These are phyloP conservation scores for Oscheius onirici DNA, from an alignment of 2,888 invertebrate species.

Conservation along the genomic window DNA sequence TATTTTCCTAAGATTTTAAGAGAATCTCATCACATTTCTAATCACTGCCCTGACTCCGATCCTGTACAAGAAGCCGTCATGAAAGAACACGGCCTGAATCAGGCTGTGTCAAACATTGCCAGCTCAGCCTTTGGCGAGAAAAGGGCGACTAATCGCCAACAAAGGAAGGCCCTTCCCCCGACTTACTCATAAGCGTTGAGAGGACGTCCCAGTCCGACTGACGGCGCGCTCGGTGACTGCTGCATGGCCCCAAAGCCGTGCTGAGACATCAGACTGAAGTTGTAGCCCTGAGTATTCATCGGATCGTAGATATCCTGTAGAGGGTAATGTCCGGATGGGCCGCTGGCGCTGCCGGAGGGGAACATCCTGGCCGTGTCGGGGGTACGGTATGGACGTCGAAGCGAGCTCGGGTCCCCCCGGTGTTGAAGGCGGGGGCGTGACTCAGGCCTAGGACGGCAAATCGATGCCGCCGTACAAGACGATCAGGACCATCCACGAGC, in stretches of 20 bases:
- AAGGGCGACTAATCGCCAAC: constrained; percentile 9
- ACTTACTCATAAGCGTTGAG: constrained; percentile 19
- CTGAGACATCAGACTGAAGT: neutral
- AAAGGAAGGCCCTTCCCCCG: too few species aligned
- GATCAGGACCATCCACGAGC: constrained; percentile 7
- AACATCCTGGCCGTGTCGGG: neutral
- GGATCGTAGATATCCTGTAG: neutral
- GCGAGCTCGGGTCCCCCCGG: neutral
- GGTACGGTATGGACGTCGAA: constrained; percentile 12
- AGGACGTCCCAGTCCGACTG: constrained; percentile 9
- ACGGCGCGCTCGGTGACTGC: neutral
- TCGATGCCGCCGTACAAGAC: constrained; percentile 17
- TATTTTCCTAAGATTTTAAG: too few species aligned
- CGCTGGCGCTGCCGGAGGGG: constrained; percentile 1
- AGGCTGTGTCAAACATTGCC: neutral
- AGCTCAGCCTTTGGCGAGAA: neutral
- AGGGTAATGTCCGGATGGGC: neutral
- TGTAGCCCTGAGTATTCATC: neutral
- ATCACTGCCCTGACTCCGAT: neutral
- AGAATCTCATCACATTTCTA: too few species aligned
- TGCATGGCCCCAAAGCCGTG: neutral
- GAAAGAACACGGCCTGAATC: neutral
- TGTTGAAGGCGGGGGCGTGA: constrained; percentile 27
- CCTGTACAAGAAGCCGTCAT: neutral
- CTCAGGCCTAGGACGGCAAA: constrained; percentile 10